Evolutionary conservation across 2,797 vertebrate species (phyloP).

Genomic region (Crenuchus spilurus): DNA sequence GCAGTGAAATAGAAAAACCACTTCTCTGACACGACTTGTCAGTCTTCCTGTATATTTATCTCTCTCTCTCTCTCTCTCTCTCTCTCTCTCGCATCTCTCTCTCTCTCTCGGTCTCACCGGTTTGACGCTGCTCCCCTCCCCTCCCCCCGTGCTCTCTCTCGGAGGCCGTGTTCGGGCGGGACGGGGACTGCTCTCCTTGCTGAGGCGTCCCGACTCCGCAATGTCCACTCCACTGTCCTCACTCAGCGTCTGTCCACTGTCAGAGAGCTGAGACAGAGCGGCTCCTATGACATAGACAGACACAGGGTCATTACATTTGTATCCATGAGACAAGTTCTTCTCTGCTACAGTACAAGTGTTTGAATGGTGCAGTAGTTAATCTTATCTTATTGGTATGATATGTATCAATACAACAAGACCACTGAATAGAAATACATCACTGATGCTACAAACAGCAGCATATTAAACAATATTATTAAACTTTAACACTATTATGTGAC

Average conservation of each 20-base stretch:
- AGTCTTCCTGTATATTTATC: not conserved
- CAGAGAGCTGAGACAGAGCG: constrained; percentile 83
- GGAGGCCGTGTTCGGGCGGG: constrained; percentile 76
- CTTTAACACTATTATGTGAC: too few relatives aligned
- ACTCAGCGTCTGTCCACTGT: constrained; percentile 85
- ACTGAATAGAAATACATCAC: too few relatives aligned
- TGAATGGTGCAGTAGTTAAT: too few relatives aligned
- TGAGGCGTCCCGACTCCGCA: constrained; percentile 73
- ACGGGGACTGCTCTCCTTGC: constrained; percentile 77
- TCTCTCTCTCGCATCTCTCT: constrained; percentile 36
- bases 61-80: fast-evolving
- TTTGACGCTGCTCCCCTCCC: constrained; percentile 80
- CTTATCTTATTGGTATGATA: too few relatives aligned
- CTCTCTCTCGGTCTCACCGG: constrained; percentile 80
- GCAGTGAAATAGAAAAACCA: too few relatives aligned
- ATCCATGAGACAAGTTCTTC: too few relatives aligned
- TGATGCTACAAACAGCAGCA: too few relatives aligned
- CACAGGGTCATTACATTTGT: too few relatives aligned
- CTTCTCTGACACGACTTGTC: not conserved
- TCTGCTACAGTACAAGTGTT: too few relatives aligned
- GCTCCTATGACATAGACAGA: constrained; percentile 70
- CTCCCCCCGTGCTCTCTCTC: constrained; percentile 72
- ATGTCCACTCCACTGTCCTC: constrained; percentile 89
- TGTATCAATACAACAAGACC: too few relatives aligned
- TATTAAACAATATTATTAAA: too few relatives aligned